These are phyloP conservation scores for Spea hammondii DNA, from an alignment of 2,797 vertebrate genomes.

Conservation along the genomic window DNA sequence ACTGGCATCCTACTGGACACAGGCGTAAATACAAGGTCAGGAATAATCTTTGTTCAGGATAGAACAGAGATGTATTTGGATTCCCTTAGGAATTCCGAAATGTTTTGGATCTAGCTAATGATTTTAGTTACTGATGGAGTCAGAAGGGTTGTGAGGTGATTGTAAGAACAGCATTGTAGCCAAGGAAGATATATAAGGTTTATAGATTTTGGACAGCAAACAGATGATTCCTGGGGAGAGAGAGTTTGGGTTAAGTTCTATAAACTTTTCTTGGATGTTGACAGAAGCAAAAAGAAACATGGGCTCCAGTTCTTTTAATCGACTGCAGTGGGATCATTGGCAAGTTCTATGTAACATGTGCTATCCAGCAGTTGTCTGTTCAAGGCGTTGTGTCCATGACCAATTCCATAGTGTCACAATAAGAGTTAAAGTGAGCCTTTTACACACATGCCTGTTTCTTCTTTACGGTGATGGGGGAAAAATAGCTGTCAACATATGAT, in stretches of 20 bases:
- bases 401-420: background rate
- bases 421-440: too few relatives aligned
- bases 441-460: too few relatives aligned
- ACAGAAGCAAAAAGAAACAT: background rate
- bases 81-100: background rate
- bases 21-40: too few relatives aligned
- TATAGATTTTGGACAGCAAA: background rate
- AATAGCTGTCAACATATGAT: too few relatives aligned
- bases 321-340: background rate
- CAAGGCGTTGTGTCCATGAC: background rate
- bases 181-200: background rate
- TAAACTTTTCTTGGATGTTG: background rate
- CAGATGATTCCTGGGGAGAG: background rate
- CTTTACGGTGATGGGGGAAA: too few relatives aligned
- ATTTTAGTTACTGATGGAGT: background rate
- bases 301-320: background rate
- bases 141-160: background rate
- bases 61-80: too few relatives aligned
- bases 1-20: too few relatives aligned
- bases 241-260: background rate
- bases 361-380: background rate
- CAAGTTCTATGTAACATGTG: slow-evolving; percentile 1
- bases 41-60: too few relatives aligned
- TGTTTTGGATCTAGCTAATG: background rate
- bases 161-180: background rate